Evolutionary conservation across 2,888 invertebrate species (phyloP), one percentile per base, ranked within the genome.

Genomic region (Caenorhabditis drosophilae): DNA sequence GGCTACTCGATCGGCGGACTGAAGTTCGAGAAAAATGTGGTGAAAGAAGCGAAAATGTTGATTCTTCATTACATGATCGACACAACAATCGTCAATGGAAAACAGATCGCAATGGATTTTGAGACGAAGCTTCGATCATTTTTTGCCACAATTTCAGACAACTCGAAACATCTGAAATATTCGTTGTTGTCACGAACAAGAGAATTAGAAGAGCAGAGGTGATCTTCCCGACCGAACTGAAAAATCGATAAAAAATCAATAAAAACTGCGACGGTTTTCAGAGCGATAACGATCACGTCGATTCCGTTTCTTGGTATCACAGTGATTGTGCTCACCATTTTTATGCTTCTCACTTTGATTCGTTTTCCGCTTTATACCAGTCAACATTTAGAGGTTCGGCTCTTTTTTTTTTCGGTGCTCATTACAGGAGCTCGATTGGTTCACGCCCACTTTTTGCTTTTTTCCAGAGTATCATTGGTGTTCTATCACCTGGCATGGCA

Each of bases 51-150:
- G 2, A 51, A 64, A 41, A 70, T 81, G 41, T 50, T 81, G 22
- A 71, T 81, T 49, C 67, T 81, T 4, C 81, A 81, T 44, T 81
- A 81, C 45, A 81, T 81, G 81, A 78, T 79, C 1, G 77, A 79
- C 54, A 58, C 70, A 18, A 63, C 59, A 6, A 44, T 79, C 0
- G 71, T 69, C 11, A 64, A 69, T 26, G 79, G 77, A 2, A 53
- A 51, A 27, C 51, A 50, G 2, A 35, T 79, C 15, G 71, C 78
- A 1, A 44, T 48, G 9, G 66, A 79, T 34, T 78, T 80, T 44
- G 80, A 80, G 46, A 44, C 36, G n/a, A 70, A 79, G 42, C 49
- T 80, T 2, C 48, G 74, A 26, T 49, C 35, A 1, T 51, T 79
- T n/a, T 79, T 81, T 53, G 61, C 69, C 11, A 45, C 63, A 7